Evolutionary conservation across 2,888 invertebrate species (phyloP), one percentile per base, ranked within the genome.

Genomic region (Scelioninae gen. 1): DNA sequence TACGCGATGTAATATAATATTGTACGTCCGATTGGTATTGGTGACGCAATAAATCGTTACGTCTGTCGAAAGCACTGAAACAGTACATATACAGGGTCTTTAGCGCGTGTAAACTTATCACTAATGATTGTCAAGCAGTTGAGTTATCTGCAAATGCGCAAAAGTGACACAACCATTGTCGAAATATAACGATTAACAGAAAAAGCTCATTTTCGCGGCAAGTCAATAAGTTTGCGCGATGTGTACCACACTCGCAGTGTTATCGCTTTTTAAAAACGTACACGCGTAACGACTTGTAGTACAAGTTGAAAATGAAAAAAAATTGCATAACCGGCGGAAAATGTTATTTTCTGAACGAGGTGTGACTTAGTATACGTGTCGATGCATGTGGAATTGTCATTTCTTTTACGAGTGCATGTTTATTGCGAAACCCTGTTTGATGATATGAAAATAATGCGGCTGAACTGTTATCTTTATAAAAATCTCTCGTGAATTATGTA

Each of bases 41-140:
- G 63, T 86, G 86, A 85, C 63, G 85, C 82, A 87, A 86, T 69
- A 62, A 76, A 58, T 69, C 65, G 79, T 56, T 63, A 80, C 45
- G 69, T 80, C 60, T 56, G 74, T 55, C 77, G 82, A 80, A 74
- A 81, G 65, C n/a, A n/a, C n/a, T n/a, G n/a, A n/a, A n/a, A n/a
- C n/a, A n/a, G n/a, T 74, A 51, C 69, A 40, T 15, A 60, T 11
- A 47, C 65, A 49, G 63, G 76, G 83, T 78, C 85, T 82, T 82
- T 69, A 43, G 60, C 68, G 77, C 85, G 76, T 84, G 85, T 85
- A 84, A 87, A 86, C 78, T 85, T 84, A 85, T 85, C 85, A 79
- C 76, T 84, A 84, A 84, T 85, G 84, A 87, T 80, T 82, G 74
- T 82, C 58, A 74, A 79, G 75, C 58, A 55, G 66, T 45, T 66